phyloP scores from a whole-genome alignment of 2,888 invertebrate genomes.

The Tribolium freemani region DNA sequence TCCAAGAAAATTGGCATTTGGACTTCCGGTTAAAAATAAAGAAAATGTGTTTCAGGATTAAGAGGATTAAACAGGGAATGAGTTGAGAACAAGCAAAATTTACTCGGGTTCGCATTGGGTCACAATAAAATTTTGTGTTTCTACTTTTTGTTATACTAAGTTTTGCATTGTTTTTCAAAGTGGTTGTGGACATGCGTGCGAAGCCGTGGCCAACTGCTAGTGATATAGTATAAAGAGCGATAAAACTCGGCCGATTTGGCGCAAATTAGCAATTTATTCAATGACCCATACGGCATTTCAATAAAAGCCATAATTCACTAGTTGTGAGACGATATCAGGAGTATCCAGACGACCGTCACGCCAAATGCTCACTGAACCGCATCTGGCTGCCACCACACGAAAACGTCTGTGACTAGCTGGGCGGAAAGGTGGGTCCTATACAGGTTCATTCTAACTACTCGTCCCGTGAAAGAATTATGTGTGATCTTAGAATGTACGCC shows the following conservation, averaged over 20 bases:
- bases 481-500: slow-evolving; percentile 41
- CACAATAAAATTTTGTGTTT: no score
- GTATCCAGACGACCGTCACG: slow-evolving; percentile 39
- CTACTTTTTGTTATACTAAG: no score
- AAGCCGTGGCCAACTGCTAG: no score
- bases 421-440: slow-evolving; percentile 47
- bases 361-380: slow-evolving; percentile 36
- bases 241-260: background rate
- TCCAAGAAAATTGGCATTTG: no score
- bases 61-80: no score
- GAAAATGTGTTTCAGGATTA: no score
- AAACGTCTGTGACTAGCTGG: slow-evolving; percentile 48
- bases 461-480: slow-evolving; percentile 46
- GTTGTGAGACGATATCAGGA: slow-evolving; percentile 37
- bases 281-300: slow-evolving; percentile 42
- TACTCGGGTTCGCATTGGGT: no score
- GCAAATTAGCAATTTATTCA: slow-evolving; percentile 44
- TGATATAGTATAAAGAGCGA: slow-evolving; percentile 17
- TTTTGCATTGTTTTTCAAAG: no score
- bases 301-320: slow-evolving; percentile 44
- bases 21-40: no score
- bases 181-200: no score
- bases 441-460: slow-evolving; percentile 44
- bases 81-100: no score
- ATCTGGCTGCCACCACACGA: slow-evolving; percentile 34